Base-by-base conservation (phyloP, 35 echinoderm and acorn worm species). In the Ophioderma brevispina region DNA sequence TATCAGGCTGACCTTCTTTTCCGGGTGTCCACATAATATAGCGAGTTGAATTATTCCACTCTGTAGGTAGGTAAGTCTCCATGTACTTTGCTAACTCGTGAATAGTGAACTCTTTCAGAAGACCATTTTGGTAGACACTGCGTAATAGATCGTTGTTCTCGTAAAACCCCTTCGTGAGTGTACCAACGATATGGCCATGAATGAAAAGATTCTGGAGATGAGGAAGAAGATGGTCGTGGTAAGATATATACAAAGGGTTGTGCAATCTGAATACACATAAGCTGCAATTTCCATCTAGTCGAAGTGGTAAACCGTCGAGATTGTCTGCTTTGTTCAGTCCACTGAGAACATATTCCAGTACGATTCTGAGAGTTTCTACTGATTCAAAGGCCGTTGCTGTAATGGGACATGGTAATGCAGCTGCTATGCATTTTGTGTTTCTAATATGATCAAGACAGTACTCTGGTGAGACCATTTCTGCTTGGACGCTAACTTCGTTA, bases 81-180 rank as follows among this genome's bases (percentile, higher is more conserved):
- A 85, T 19, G 35, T 64, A 31, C 35, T 64, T 14, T 13, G n/a
- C 83, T 4, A 85, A 59, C n/a, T 85, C 43, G 5, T 37, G 23
- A 1, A 85, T 63, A 32, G n/a, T 85, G 43, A 85, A 85, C 46
- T 85, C 18, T 59, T 64, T 85, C 11, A 85, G 43, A 19, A 85
- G 21, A 18, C 83, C 83, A 39, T 17, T 36, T 52, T 4, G 17
- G 40, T 43, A 1, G 14, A 37, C 17, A 59, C 49, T 15, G 0
- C 15, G 21, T 28, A 64, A n/a, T 6, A 0, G 10, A 35, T 8
- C 35, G n/a, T 63, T 34, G 6, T 8, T 35, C 21, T 85, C 34
- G 8, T 17, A 8, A 46, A 81, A 81, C 40, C 40, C 33, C 23
- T 83, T 43, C 15, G 13, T 83, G 52, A 33, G 34, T 0, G 43